A percentile compares a stretch with the other conserved stretches of the same genome.
Conservation (phyloP, 2,113 vertebrate genomes). For the Centropristis striata region DNA sequence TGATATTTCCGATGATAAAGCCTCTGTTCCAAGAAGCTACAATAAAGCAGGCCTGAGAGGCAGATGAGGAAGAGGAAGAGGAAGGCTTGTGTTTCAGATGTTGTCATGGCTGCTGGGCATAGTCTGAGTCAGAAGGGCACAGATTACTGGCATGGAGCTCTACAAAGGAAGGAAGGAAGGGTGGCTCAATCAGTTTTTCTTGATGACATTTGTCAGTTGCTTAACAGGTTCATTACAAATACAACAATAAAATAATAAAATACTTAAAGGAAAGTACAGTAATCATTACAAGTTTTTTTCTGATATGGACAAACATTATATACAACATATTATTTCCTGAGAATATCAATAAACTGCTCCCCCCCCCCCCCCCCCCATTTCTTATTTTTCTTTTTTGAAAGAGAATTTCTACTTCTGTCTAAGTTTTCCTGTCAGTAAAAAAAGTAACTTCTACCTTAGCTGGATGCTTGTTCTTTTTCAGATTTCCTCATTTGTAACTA, state of each 20-base stretch:
- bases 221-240: neutral
- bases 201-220: neutral
- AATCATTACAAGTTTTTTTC: neutral
- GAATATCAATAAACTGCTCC: too few relatives aligned
- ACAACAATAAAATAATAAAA: neutral
- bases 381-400: too few relatives aligned
- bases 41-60: conserved; percentile 33
- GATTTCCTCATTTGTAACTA: neutral
- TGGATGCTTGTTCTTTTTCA: neutral
- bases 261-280: neutral
- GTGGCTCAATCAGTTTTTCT: conserved; percentile 8
- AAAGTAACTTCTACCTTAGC: neutral
- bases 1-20: neutral
- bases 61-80: conserved; percentile 20
- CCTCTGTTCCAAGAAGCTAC: neutral
- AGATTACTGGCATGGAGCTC: neutral
- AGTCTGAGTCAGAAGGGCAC: conserved; percentile 15
- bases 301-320: neutral
- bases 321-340: too few relatives aligned
- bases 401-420: neutral
- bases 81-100: neutral
- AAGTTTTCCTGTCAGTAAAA: neutral
- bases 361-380: too few relatives aligned
- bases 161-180: conserved; percentile 37
- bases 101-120: conserved; percentile 17